These are phyloP conservation scores for Dendrocopos noguchii DNA, from an alignment of 2,113 vertebrate genomes.

Conservation along the genomic window DNA sequence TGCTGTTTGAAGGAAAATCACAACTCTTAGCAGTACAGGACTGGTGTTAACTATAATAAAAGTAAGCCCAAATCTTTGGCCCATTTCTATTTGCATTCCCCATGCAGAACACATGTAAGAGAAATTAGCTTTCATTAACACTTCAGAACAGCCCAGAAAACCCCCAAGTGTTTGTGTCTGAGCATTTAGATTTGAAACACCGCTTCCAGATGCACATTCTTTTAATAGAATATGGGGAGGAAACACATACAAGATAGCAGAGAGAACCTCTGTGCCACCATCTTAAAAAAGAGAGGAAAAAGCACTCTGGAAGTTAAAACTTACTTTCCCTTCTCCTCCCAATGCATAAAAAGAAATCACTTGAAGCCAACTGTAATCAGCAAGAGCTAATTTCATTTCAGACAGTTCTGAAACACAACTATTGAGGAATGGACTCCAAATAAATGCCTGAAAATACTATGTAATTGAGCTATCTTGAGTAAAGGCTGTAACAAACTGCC, in stretches of 20 bases:
- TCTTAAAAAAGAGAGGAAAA: neutral
- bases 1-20: neutral
- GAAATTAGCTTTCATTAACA: neutral
- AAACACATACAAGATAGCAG: neutral
- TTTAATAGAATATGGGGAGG: neutral
- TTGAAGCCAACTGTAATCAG: neutral
- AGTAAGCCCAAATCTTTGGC: neutral
- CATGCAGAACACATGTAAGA: neutral
- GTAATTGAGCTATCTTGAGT: neutral
- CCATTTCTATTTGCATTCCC: neutral
- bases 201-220: neutral
- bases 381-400: neutral
- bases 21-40: neutral
- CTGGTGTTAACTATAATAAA: neutral
- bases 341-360: neutral
- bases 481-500: neutral
- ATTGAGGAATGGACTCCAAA: neutral
- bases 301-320: neutral
- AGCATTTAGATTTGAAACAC: neutral
- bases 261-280: neutral
- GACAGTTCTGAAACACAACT: neutral
- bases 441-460: neutral
- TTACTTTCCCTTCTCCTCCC: neutral
- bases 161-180: neutral
- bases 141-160: neutral